Evolutionary conservation across 2,888 invertebrate species (phyloP).

Genomic region (Druceiella hillmani): DNA sequence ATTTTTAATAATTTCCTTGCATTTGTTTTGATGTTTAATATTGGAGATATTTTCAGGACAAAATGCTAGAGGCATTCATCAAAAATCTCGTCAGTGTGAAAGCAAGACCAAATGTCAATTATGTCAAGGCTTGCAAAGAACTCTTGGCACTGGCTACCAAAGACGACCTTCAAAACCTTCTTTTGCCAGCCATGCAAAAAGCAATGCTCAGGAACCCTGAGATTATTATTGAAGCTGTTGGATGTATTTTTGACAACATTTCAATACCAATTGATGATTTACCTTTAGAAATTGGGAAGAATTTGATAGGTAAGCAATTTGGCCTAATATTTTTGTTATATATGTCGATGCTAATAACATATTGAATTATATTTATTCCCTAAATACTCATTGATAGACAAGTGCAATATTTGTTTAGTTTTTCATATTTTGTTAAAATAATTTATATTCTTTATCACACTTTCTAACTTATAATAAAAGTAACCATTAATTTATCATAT

Average conservation of each 20-base stretch:
- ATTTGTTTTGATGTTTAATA: slow-evolving; percentile 1
- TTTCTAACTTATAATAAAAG: too few species aligned
- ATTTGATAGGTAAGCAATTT: slow-evolving; percentile 63
- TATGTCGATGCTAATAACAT: slow-evolving; percentile 8
- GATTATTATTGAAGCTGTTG: slow-evolving; percentile 77
- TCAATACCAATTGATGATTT: slow-evolving; percentile 72
- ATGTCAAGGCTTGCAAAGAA: slow-evolving; percentile 61
- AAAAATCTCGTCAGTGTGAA: slow-evolving; percentile 76
- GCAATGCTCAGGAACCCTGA: slow-evolving; percentile 93
- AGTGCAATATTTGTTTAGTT: too few species aligned
- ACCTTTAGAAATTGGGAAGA: slow-evolving; percentile 74
- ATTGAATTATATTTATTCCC: too few species aligned
- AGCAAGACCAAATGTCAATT: slow-evolving; percentile 62
- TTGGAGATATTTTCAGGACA: slow-evolving; percentile 39
- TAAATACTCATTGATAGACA: too few species aligned
- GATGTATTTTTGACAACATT: slow-evolving; percentile 65
- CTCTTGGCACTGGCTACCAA: slow-evolving; percentile 58
- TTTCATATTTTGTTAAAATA: too few species aligned
- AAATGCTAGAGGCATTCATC: slow-evolving; percentile 63
- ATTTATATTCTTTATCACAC: too few species aligned
- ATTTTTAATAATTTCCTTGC: too few species aligned
- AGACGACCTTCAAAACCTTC: slow-evolving; percentile 63
- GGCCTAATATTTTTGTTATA: slow-evolving; percentile 8
- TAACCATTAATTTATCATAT: too few species aligned
- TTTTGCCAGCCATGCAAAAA: slow-evolving; percentile 85